Conservation (phyloP, 35 echinoderm and acorn worm species). For the Nesometra sesokonis region DNA sequence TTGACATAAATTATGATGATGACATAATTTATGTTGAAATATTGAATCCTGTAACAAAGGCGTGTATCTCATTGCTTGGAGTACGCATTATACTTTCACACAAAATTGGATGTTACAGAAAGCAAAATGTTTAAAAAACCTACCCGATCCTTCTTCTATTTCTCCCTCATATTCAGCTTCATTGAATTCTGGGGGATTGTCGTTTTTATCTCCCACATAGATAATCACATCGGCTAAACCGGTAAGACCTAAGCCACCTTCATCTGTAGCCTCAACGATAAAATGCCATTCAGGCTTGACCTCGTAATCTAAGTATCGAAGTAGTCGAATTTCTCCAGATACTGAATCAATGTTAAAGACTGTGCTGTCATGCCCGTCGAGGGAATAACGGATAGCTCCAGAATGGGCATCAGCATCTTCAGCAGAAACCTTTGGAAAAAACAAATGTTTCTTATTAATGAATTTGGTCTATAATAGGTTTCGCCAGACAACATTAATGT, state of each 20-base stretch:
- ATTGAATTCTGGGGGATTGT: slow-evolving; percentile 47
- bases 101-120: too few relatives aligned
- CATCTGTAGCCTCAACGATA: slow-evolving; percentile 48
- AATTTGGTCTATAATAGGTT: too few relatives aligned
- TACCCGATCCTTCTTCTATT: neutral
- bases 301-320: slow-evolving; percentile 44
- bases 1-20: too few relatives aligned
- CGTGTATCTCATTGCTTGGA: too few relatives aligned
- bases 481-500: too few relatives aligned
- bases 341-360: slow-evolving; percentile 32
- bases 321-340: slow-evolving; percentile 43
- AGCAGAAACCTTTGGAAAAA: neutral
- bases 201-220: slow-evolving; percentile 49
- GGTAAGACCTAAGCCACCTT: slow-evolving; percentile 25
- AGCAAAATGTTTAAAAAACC: too few relatives aligned
- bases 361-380: slow-evolving; percentile 25
- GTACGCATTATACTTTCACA: too few relatives aligned
- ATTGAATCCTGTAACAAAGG: too few relatives aligned
- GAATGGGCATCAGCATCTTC: neutral
- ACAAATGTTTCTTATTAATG: neutral
- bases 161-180: slow-evolving; percentile 46
- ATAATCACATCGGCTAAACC: slow-evolving; percentile 45
- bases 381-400: slow-evolving; percentile 22
- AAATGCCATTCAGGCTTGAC: slow-evolving; percentile 29
- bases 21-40: too few relatives aligned